Conservation (phyloP, 2,888 invertebrate genomes). For the Drosophila hamatofila region DNA sequence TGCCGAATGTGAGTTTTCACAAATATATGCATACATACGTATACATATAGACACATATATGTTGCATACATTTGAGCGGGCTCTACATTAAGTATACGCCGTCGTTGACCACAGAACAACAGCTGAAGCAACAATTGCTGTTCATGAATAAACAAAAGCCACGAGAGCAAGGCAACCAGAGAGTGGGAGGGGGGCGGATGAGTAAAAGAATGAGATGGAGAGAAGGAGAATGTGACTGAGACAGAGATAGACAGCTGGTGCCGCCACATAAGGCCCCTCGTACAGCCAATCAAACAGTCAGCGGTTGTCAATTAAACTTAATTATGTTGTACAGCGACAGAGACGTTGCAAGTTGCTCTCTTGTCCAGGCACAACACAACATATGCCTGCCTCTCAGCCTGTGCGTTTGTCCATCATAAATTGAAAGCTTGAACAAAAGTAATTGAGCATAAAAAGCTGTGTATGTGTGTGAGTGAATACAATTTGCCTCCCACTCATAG, state of each 20-base stretch:
- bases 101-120: conserved; percentile 14
- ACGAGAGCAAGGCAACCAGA: neutral
- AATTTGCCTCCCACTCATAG: conserved; percentile 20
- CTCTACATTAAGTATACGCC: conserved; percentile 42
- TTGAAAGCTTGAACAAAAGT: conserved; percentile 61
- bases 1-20: conserved; percentile 12
- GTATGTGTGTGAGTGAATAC: conserved; percentile 37
- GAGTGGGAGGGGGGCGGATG: neutral
- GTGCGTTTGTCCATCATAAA: conserved; percentile 40
- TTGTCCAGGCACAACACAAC: conserved; percentile 20
- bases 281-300: conserved; percentile 72
- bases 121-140: conserved; percentile 29
- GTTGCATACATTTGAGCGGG: conserved; percentile 29
- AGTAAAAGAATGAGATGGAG: neutral
- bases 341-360: conserved; percentile 61
- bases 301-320: conserved; percentile 79
- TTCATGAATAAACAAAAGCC: conserved; percentile 33
- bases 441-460: conserved; percentile 69
- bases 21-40: neutral
- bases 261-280: conserved; percentile 20
- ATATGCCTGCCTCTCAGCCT: neutral
- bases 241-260: conserved; percentile 3
- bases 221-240: no score
- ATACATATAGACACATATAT: neutral
- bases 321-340: conserved; percentile 72